Conservation (phyloP, 2,113 vertebrate species). For the Phaethon lepturus region DNA sequence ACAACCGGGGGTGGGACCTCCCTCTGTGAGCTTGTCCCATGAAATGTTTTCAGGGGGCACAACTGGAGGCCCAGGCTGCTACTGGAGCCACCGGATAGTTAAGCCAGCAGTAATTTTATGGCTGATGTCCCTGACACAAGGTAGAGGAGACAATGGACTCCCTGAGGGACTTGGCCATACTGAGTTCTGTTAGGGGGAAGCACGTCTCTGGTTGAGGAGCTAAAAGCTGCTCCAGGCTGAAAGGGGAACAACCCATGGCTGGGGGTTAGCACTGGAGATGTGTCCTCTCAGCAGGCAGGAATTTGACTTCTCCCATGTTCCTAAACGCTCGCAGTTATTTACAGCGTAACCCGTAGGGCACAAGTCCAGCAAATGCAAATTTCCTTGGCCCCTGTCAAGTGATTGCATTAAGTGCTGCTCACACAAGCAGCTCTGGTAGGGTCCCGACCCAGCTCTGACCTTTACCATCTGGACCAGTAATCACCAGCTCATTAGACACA, state of each 20-base stretch:
- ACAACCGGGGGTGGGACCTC: neutral
- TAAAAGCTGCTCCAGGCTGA: neutral
- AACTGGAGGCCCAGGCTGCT: neutral
- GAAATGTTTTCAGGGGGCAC: neutral
- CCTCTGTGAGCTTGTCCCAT: neutral
- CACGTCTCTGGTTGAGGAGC: neutral
- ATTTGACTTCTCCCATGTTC: neutral
- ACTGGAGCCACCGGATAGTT: too few species aligned
- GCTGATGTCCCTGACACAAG: too few species aligned
- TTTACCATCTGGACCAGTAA: conserved; percentile 1
- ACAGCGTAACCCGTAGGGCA: neutral
- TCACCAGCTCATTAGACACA: neutral
- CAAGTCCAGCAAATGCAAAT: neutral
- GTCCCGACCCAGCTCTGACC: neutral
- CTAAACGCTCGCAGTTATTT: accelerated
- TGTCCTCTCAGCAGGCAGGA: neutral
- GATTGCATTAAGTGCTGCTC: neutral
- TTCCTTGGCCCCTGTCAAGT: neutral
- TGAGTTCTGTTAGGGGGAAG: neutral
- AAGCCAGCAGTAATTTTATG: accelerated
- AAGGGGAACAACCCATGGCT: neutral
- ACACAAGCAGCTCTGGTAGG: neutral
- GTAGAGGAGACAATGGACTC: neutral
- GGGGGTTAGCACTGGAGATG: neutral
- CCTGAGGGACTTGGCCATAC: neutral